Evolutionary conservation across 2,888 invertebrate species (phyloP).

Genomic region (Ormyrus rosae): DNA sequence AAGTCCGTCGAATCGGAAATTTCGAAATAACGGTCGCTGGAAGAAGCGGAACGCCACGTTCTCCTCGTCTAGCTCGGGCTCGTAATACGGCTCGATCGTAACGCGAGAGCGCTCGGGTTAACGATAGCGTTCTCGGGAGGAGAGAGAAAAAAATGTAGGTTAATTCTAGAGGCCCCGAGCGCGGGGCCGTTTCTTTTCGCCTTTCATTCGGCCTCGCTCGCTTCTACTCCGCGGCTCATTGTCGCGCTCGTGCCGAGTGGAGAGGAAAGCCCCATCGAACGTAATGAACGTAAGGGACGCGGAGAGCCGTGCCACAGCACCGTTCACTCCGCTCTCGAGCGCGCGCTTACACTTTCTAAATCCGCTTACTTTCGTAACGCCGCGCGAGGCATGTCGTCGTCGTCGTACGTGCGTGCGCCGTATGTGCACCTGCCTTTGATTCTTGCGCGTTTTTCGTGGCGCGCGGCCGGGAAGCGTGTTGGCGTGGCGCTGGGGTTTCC

Average conservation of each 20-base stretch:
- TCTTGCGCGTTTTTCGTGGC: no score
- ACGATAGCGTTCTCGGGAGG: slow-evolving; percentile 17
- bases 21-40: no score
- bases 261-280: slow-evolving; percentile 37
- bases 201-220: slow-evolving; percentile 55
- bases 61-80: not conserved
- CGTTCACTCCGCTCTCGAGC: slow-evolving; percentile 66
- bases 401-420: not conserved
- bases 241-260: slow-evolving; percentile 28
- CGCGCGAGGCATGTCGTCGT: slow-evolving; percentile 6
- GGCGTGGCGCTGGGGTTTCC: no score
- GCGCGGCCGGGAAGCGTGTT: no score
- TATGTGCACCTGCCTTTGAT: not conserved
- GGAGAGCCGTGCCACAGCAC: slow-evolving; percentile 49
- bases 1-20: no score
- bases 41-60: not conserved
- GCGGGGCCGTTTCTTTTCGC: slow-evolving; percentile 39
- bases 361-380: slow-evolving; percentile 75
- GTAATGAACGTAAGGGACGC: slow-evolving; percentile 4
- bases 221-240: slow-evolving; percentile 32
- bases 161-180: slow-evolving; percentile 51
- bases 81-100: slow-evolving; percentile 30
- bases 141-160: slow-evolving; percentile 54
- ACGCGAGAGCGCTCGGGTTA: slow-evolving; percentile 42
- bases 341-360: slow-evolving; percentile 74